A percentile compares a stretch with the other conserved stretches of the same genome.
Conservation (phyloP, 2,888 invertebrate genomes). For the Allolobophora icterica region DNA sequence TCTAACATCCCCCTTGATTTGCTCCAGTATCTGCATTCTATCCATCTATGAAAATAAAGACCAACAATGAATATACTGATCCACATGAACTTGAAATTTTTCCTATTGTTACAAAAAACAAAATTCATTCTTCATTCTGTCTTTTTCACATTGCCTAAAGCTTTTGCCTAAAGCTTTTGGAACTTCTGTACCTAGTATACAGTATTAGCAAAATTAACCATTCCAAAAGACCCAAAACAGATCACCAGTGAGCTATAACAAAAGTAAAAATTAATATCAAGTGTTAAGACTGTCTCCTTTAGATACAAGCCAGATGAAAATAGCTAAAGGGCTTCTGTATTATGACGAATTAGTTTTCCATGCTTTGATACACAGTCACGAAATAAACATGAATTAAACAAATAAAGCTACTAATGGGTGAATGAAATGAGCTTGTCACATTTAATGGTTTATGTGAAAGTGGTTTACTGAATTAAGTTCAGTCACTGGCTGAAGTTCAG, state of each 20-base stretch:
- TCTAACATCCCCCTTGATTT: neutral
- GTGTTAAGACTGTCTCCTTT: neutral
- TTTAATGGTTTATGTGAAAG: neutral
- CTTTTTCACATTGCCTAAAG: neutral
- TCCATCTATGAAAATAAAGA: neutral
- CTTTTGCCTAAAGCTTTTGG: too few species aligned
- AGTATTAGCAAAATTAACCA: neutral
- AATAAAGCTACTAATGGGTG: neutral
- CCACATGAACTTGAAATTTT: too few species aligned
- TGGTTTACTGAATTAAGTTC: constrained; percentile 7
- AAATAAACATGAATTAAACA: neutral
- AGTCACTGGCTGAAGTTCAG: neutral
- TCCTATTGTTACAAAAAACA: neutral
- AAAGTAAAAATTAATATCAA: neutral
- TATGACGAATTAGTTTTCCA: too few species aligned
- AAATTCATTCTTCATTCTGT: neutral
- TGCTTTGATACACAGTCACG: neutral
- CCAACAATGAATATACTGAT: neutral
- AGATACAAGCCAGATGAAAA: neutral
- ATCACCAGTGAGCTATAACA: neutral
- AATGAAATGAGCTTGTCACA: neutral
- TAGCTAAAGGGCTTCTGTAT: too few species aligned
- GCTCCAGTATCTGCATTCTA: neutral
- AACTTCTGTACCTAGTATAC: too few species aligned
- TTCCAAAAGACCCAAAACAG: neutral